These are phyloP conservation scores for Acleris holmiana DNA, from an alignment of 2,888 invertebrate species.

Conservation along the genomic window DNA sequence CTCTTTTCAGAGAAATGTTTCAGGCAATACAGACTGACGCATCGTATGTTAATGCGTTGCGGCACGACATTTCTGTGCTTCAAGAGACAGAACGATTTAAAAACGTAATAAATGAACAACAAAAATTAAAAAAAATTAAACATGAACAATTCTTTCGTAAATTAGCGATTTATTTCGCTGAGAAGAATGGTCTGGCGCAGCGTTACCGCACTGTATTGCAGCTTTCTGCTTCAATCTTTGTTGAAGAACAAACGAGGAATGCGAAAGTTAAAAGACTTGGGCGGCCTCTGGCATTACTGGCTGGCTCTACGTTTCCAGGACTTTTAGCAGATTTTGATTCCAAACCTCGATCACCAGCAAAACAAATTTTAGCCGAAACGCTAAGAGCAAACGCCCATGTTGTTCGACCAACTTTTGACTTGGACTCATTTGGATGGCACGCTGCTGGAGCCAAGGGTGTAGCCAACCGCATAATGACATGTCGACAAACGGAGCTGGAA, in stretches of 20 bases:
- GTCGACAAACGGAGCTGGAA: no score
- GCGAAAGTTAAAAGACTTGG: no score
- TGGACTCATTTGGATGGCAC: constrained; percentile 48
- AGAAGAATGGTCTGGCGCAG: constrained; percentile 53
- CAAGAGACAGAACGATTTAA: constrained; percentile 36
- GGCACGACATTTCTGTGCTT: constrained; percentile 54
- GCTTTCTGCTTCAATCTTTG: no score
- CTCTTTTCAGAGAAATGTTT: no score
- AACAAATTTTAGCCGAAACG: no score
- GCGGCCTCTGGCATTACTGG: neutral
- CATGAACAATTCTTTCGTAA: constrained; percentile 39
- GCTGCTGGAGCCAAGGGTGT: constrained; percentile 6
- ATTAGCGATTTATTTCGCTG: constrained; percentile 59
- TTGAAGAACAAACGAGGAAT: no score
- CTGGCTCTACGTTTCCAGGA: constrained; percentile 19
- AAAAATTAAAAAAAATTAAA: no score
- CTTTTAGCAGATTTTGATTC: constrained; percentile 41
- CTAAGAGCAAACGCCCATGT: constrained; percentile 41
- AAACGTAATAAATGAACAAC: no score
- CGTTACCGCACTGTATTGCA: constrained; percentile 17
- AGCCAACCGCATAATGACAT: no score
- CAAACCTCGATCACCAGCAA: constrained; percentile 8
- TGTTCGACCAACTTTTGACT: constrained; percentile 51
- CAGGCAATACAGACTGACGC: no score
- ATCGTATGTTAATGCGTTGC: constrained; percentile 60